Base-by-base conservation (phyloP, 35 echinoderm and acorn worm species). In the Ptychodera flava region DNA sequence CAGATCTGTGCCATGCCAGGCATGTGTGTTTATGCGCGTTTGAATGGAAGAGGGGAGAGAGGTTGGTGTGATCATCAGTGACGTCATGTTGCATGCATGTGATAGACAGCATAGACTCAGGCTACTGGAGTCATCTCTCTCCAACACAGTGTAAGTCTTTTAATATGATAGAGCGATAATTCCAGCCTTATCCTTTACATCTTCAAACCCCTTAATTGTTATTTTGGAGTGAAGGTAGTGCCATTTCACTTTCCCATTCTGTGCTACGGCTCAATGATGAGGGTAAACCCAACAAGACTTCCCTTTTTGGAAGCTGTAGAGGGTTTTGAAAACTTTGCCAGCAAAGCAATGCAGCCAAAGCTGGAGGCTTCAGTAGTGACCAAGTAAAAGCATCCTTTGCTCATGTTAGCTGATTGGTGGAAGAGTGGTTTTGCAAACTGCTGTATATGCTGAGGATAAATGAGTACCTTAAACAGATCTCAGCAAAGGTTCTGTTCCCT, bases 401-500 rank as follows among this genome's bases (percentile, higher is more conserved):
- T 28, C 32, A 1, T 79, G 1, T 10, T 79, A 31, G 29, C 1
- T 79, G 29, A 79, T 28, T 30, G 32, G 32, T 10, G 78, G 28
- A 79, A 30, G 29, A 28, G 33, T 1, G 2, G 35, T 81, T 81
- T 81, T 32, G 15, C 15, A 15, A 77, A 77, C n/a, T 15, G n/a
- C 15, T 15, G n/a, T 15, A 77, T n/a, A 77, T 77, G 15, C 75
- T 15, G 15, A 77, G n/a, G 15, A n/a, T 15, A 77, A 77, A 77
- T 77, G 75, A 15, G 15, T 77, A 15, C 15, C n/a, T 77, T 15
- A 15, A 77, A 15, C 75, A 77, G n/a, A 15, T n/a, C 75, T 77
- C 28, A 10, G 29, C 35, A 34, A 31, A 34, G 93, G 83, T 6
- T 79, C 78, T n/a, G n/a, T n/a, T n/a, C n/a, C n/a, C n/a, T n/a